These are phyloP conservation scores for Eucera pruinosa DNA, from an alignment of 2,888 invertebrate genomes.

Conservation along the genomic window DNA sequence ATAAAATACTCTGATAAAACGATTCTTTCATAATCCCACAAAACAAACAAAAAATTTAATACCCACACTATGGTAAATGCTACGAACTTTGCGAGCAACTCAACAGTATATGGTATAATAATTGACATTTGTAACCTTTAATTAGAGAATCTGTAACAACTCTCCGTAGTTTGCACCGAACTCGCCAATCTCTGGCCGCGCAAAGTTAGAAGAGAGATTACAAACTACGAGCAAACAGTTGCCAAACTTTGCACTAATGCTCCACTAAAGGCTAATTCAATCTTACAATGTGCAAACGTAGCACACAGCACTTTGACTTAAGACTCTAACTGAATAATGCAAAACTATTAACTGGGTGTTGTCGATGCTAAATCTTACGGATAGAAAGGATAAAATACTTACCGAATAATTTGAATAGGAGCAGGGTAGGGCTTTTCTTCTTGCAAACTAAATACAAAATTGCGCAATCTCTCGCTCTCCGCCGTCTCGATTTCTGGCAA, in stretches of 20 bases:
- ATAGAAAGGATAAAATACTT: no score
- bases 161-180: background rate
- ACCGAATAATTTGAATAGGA: slow-evolving; percentile 93
- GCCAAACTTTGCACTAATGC: background rate
- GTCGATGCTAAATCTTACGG: no score
- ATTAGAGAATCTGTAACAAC: background rate
- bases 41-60: no score
- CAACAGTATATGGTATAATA: no score
- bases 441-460: slow-evolving; percentile 93
- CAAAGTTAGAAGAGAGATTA: background rate
- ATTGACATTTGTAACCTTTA: background rate
- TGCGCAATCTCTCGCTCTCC: slow-evolving; percentile 90
- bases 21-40: no score
- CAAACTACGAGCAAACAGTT: background rate
- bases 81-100: no score
- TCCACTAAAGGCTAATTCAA: background rate
- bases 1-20: no score
- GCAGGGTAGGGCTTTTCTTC: slow-evolving; percentile 93
- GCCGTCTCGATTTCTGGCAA: slow-evolving; percentile 92
- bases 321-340: background rate
- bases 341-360: background rate
- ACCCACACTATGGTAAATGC: no score
- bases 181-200: background rate
- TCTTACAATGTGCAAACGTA: background rate
- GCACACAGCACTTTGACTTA: no score